phyloP scores from a whole-genome alignment of 2,888 invertebrate genomes.

The Lithophane ornitopus region DNA sequence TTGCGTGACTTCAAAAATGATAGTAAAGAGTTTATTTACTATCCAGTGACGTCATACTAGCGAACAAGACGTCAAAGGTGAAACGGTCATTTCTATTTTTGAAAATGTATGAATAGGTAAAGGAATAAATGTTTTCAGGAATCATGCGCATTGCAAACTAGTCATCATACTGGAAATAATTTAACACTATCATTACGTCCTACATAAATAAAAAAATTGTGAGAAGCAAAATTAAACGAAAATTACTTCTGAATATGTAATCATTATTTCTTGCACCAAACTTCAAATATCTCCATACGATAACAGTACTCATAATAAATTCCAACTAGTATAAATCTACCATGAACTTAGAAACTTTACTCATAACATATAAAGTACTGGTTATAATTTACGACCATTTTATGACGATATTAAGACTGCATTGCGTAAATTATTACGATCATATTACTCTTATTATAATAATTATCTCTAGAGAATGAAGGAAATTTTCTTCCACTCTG shows the following conservation, averaged over 20 bases:
- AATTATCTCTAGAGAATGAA: constrained; percentile 24
- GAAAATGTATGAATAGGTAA: constrained; percentile 21
- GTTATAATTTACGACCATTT: constrained; percentile 33
- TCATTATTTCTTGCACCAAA: neutral
- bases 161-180: neutral
- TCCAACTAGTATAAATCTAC: constrained; percentile 15
- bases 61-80: constrained; percentile 35
- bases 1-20: constrained; percentile 8
- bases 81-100: constrained; percentile 37
- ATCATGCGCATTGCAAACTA: constrained; percentile 2
- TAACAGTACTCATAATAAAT: neutral
- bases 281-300: neutral
- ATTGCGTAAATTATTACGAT: constrained; percentile 23
- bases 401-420: constrained; percentile 20
- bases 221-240: neutral
- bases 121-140: neutral
- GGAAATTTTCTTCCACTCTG: constrained; percentile 45
- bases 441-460: constrained; percentile 8
- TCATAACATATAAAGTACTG: neutral
- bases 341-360: constrained; percentile 22
- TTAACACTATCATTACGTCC: neutral
- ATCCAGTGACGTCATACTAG: constrained; percentile 23
- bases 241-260: no score
- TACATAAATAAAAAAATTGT: neutral
- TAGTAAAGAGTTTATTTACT: constrained; percentile 30